Evolutionary conservation across 1,140 invertebrate species (phyloP).

Genomic region (Macrosteles quadrilineatus): DNA sequence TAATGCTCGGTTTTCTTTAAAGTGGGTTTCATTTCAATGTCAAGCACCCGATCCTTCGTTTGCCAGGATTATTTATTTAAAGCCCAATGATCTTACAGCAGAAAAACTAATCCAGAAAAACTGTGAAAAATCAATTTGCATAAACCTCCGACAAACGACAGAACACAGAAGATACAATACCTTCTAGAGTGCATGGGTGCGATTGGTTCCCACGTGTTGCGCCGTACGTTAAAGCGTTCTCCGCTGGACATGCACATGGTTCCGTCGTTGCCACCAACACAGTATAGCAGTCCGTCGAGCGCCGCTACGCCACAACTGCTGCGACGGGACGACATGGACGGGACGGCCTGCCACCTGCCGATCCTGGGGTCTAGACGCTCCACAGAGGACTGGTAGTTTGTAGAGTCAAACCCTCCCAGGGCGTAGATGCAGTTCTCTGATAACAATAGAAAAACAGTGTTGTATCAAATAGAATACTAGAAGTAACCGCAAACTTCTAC

Average conservation of each 20-base stretch:
- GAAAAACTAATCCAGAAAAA: too few relatives aligned
- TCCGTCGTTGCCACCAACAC: constrained; percentile 69
- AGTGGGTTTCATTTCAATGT: too few relatives aligned
- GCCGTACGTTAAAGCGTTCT: constrained; percentile 62
- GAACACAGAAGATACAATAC: too few relatives aligned
- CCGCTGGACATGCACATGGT: constrained; percentile 67
- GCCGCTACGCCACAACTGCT: constrained; percentile 65
- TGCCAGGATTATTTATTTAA: too few relatives aligned
- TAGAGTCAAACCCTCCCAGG: constrained; percentile 68
- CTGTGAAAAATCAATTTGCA: too few relatives aligned
- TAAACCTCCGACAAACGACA: too few relatives aligned
- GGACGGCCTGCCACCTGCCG: constrained; percentile 61
- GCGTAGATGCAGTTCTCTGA: constrained; percentile 66
- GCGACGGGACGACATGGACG: constrained; percentile 61
- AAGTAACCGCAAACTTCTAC: too few relatives aligned
- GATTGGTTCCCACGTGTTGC: constrained; percentile 67
- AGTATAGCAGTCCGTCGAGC: constrained; percentile 62
- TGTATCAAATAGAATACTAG: too few relatives aligned
- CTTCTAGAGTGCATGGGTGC: constrained; percentile 65
- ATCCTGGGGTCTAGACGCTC: constrained; percentile 66
- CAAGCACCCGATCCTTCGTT: too few relatives aligned
- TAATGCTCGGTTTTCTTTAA: too few relatives aligned
- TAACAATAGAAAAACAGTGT: too few relatives aligned
- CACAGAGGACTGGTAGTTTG: constrained; percentile 67
- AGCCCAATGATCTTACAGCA: too few relatives aligned